Base-by-base conservation (phyloP, 1,140 invertebrate genomes). In the Eufriesea mexicana region DNA sequence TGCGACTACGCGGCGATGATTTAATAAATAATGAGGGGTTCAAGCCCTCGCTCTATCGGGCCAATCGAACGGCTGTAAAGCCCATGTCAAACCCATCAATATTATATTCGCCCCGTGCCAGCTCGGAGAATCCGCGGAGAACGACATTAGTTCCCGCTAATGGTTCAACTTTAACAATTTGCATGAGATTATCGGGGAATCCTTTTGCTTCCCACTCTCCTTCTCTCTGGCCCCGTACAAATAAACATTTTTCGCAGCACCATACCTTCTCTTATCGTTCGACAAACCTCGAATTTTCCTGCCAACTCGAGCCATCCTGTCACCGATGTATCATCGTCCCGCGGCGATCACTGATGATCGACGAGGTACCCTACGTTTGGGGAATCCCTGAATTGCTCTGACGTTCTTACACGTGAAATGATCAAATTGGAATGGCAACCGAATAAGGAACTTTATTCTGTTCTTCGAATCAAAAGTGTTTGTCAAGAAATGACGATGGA, bases 81-180 rank as follows among this genome's bases (percentile, higher is more conserved):
- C 88, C 59, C 78, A 78, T 87, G 90, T 91, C 90, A 89, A 92
- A 92, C 87, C 90, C 89, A 88, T 92, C 92, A 89, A 93, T 92
- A 91, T 90, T 89, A 89, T 80, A 91, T 91, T 89, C 87, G 84
- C 59, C 8, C 84, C 86, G 84, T 73, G 77, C 54, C 1, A 28
- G 25, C 28, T 28, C 59, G 6, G 25, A 7, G n/a, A 2, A 16
- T 73, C 82, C 59, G 71, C 80, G 82, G 89, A 83, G 90, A 92
- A 91, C 92, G 86, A 80, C 86, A 90, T 92, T 92, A 91, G 87
- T 89, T 88, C 85, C 77, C 85, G 89, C 88, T 91, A 89, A 92
- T 91, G 87, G 87, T 84, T 76, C 87, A 92, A 92, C 90, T 92
- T 91, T 91, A 89, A 92, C 90, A 90, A 92, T 92, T 92, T 93